Conservation (phyloP, 2,113 vertebrate species). For the Toxotes chatareus region DNA sequence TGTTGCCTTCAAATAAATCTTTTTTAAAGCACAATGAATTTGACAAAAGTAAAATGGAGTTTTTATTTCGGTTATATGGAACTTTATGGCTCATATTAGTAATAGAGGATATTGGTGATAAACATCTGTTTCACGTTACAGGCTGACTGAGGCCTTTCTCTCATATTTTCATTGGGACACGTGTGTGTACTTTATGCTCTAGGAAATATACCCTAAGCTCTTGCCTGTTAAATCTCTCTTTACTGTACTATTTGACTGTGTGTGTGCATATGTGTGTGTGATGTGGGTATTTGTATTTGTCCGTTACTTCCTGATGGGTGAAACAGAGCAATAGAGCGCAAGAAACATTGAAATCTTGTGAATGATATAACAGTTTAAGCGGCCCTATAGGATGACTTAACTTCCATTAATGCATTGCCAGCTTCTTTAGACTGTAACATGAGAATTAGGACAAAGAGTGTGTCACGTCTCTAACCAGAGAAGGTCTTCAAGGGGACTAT, state of each 20-base stretch:
- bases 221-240: slow-evolving; percentile 62
- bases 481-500: slow-evolving; percentile 55
- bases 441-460: slow-evolving; percentile 44
- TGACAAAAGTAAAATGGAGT: slow-evolving; percentile 71
- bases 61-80: slow-evolving; percentile 66
- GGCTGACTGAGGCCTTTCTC: slow-evolving; percentile 63
- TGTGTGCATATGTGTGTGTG: slow-evolving; percentile 14
- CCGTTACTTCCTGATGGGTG: slow-evolving; percentile 36
- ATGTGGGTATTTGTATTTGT: slow-evolving; percentile 40
- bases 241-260: slow-evolving; percentile 42
- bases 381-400: slow-evolving; percentile 39
- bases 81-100: slow-evolving; percentile 71
- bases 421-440: slow-evolving; percentile 43
- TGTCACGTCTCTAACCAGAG: slow-evolving; percentile 42
- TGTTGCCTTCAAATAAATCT: slow-evolving; percentile 68
- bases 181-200: slow-evolving; percentile 64
- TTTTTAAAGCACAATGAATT: slow-evolving; percentile 62
- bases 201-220: slow-evolving; percentile 67
- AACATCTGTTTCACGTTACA: slow-evolving; percentile 68
- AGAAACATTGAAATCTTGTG: slow-evolving; percentile 18
- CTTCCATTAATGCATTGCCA: slow-evolving; percentile 41
- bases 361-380: slow-evolving; percentile 35
- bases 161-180: slow-evolving; percentile 73
- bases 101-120: slow-evolving; percentile 63
- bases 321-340: slow-evolving; percentile 9